Base-by-base conservation (phyloP, 2,888 invertebrate genomes). In the Chymomyza fuscimana region DNA sequence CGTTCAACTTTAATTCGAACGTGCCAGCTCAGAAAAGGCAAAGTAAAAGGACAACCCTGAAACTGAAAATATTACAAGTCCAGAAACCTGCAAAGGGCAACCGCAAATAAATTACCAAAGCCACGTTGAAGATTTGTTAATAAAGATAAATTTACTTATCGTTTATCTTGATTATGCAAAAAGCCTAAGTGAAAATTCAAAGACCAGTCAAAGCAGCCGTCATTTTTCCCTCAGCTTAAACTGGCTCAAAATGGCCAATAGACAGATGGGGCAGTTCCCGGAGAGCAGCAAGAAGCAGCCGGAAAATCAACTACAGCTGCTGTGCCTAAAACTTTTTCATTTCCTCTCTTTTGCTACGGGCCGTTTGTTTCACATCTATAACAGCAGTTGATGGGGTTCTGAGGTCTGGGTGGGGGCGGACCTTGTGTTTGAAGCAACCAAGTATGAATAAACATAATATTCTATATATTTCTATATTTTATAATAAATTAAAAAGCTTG, bases 131-230 rank as follows among this genome's bases (percentile, higher is more conserved):
- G 84, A 84, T 81, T 86, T 84, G 86, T 83, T 84, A 84, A 84
- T 84, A 84, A 86, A 84, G 84, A 84, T 84, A 84, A 84, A 84
- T 84, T 84, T 86, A 86, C 84, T 84, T 84, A 84, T 84, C 84
- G 84, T 84, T 84, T 83, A 84, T 84, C 84, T 84, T 84, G 84
- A 84, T 84, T 84, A 84, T 84, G 83, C 80, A 81, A 86, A 84
- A 81, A 75, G 86, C 86, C 84, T 86, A 84, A 84, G 86, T 84
- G 86, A 84, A 84, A 86, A 83, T 79, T 86, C 86, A 80, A 77
- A 81, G 86, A 76, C 73, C 76, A 67, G 64, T 46, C 67, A 22
- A 19, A 46, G 40, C 40, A 40, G 40, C 40, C 40, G 40, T 40
- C 40, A 40, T 40, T 40, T 40, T 40, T 40, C 40, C 40, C 40